Base-by-base conservation (phyloP, 2,113 vertebrate genomes). In the Triplophysa rosa region DNA sequence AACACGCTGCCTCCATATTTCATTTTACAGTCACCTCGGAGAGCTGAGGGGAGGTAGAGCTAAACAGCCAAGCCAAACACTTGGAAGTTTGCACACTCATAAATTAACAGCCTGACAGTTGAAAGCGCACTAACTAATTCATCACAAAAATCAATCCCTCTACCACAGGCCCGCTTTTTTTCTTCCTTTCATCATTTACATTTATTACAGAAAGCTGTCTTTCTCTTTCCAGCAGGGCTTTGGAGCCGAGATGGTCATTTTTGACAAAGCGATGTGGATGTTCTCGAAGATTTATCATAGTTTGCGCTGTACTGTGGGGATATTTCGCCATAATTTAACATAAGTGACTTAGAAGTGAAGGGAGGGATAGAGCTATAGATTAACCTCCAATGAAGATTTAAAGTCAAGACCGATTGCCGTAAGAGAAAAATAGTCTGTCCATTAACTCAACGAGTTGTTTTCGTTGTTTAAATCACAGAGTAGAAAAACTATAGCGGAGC, bases 91-190 rank as follows among this genome's bases (percentile, higher is more conserved):
- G 89, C 90, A 88, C 87, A 86, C 88, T 85, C 90, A 87, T 93
- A 93, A 93, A 93, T 94, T 93, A 93, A 88, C 84, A 16, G 80
- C 85, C 89, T 85, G 92, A 93, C 92, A 92, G 91, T 91, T 85
- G 87, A 91, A 92, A 93, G 92, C 91, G 92, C 91, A 93, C 90
- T 87, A 89, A 85, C 89, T 91, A 89, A 93, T 94, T 92, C 92
- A 91, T 94, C 92, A 93, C 88, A 85, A 83, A 86, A 84, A 4
- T 84, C 58, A 62, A 72, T 70, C 52, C 56, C 52, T 77, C 62
- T 49, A 61, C 73, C 73, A 77, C 73, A 77, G 49, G 79, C 52
- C 21, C 23, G 47, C 67, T 40, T 59, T 26, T 17, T 29, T 52
- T 37, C 33, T 37, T 33, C 52, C 68, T 74, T 83, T 83, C 80